Conservation (phyloP, 2,888 invertebrate species). For the Amaurobius ferox region DNA sequence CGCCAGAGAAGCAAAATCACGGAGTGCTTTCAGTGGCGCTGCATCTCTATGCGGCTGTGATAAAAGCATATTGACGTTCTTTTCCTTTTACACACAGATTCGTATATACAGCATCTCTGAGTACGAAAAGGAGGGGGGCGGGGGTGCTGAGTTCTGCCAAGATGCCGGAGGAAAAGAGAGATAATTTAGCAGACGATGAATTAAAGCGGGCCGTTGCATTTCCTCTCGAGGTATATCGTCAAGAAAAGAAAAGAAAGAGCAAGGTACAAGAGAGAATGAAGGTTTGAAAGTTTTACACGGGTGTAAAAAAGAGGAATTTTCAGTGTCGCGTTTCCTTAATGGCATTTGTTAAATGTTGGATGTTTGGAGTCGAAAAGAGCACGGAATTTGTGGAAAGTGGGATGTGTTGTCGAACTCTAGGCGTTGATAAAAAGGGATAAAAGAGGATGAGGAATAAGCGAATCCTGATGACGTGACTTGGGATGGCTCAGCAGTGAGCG, state of each 20-base stretch:
- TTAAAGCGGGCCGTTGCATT: slow-evolving; percentile 56
- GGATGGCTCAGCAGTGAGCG: too few relatives aligned
- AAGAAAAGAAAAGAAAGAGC: slow-evolving; percentile 31
- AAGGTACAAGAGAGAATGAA: slow-evolving; percentile 9
- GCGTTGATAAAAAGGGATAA: background rate
- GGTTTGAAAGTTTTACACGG: slow-evolving; percentile 14
- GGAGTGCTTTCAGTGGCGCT: slow-evolving; percentile 33
- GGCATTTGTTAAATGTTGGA: background rate
- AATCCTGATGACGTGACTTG: too few relatives aligned
- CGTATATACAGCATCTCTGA: slow-evolving; percentile 10
- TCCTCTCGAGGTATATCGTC: slow-evolving; percentile 40
- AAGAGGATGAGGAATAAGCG: too few relatives aligned
- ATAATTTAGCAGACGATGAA: slow-evolving; percentile 67
- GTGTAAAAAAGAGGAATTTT: slow-evolving; percentile 8
- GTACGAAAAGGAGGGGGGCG: slow-evolving; percentile 7
- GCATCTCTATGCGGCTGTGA: slow-evolving; percentile 42
- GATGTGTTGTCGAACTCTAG: background rate
- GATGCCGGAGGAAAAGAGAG: slow-evolving; percentile 45
- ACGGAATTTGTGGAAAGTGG: background rate
- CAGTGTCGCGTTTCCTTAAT: slow-evolving; percentile 16
- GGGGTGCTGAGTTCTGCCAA: background rate
- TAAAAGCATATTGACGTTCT: slow-evolving; percentile 70
- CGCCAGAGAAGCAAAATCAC: slow-evolving; percentile 50
- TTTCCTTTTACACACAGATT: slow-evolving; percentile 46
- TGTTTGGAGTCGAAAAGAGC: slow-evolving; percentile 7